Conservation (phyloP, 2,113 vertebrate species). For the Ammospiza caudacuta region DNA sequence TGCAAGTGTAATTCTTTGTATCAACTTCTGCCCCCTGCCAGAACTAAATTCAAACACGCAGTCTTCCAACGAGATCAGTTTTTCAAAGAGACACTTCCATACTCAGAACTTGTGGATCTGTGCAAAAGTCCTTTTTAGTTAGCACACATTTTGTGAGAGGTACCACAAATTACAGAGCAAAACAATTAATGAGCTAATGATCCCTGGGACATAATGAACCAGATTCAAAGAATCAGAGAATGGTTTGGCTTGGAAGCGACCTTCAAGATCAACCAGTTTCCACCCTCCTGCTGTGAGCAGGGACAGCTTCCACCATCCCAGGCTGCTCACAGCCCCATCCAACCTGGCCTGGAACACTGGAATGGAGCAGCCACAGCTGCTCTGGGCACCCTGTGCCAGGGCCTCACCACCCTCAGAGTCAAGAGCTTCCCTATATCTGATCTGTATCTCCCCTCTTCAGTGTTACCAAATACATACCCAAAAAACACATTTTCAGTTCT, state of each 20-base stretch:
- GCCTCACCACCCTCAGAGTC: not conserved
- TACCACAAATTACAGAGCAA: not conserved
- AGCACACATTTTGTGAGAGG: not conserved
- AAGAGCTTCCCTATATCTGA: not conserved
- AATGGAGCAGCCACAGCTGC: not conserved
- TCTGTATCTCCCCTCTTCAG: not conserved
- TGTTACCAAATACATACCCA: not conserved
- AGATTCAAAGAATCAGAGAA: not conserved
- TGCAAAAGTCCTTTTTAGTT: not conserved
- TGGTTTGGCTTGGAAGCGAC: not conserved
- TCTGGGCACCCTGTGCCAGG: not conserved
- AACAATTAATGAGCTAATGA: fast-evolving
- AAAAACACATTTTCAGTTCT: not conserved
- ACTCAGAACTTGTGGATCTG: not conserved
- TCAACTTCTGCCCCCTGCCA: not conserved
- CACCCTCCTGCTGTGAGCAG: not conserved
- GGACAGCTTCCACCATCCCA: not conserved
- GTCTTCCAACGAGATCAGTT: not conserved
- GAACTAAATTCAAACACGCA: not conserved
- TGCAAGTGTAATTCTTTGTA: not conserved
- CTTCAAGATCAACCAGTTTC: not conserved
- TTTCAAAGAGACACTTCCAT: fast-evolving
- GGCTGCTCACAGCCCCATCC: not conserved
- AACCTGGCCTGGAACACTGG: not conserved
- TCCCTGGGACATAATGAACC: not conserved